Evolutionary conservation across 2,797 vertebrate species (phyloP).

Genomic region (Thunnus albacares): DNA sequence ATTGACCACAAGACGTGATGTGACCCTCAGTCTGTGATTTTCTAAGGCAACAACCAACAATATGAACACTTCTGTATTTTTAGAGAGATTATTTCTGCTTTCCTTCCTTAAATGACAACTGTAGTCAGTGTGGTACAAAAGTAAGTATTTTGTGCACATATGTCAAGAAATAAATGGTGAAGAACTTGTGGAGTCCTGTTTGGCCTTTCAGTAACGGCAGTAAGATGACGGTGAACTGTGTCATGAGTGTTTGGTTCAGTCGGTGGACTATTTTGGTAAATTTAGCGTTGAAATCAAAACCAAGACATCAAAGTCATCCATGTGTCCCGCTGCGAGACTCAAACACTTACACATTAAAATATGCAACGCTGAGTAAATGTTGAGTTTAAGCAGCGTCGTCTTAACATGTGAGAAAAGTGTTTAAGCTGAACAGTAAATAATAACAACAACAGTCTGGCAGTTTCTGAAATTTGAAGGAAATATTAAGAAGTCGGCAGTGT

Average conservation of each 20-base stretch:
- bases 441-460: slow-evolving; percentile 39
- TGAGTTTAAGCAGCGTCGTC: no score
- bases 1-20: background rate
- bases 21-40: background rate
- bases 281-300: background rate
- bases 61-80: background rate
- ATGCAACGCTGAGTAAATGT: no score
- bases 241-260: background rate
- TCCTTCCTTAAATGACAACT: background rate
- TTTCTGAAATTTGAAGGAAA: slow-evolving; percentile 13
- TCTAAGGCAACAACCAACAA: background rate
- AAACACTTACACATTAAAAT: no score
- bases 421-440: background rate
- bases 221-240: background rate
- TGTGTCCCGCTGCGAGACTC: background rate
- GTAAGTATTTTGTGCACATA: background rate
- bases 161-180: background rate
- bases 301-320: slow-evolving; percentile 37
- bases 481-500: slow-evolving; percentile 48
- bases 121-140: background rate
- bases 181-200: background rate
- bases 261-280: background rate
- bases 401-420: no score
- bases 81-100: background rate
- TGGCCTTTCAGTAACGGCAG: no score